phyloP scores from a whole-genome alignment of 2,797 vertebrate genomes.

The Cryptoprocta ferox region DNA sequence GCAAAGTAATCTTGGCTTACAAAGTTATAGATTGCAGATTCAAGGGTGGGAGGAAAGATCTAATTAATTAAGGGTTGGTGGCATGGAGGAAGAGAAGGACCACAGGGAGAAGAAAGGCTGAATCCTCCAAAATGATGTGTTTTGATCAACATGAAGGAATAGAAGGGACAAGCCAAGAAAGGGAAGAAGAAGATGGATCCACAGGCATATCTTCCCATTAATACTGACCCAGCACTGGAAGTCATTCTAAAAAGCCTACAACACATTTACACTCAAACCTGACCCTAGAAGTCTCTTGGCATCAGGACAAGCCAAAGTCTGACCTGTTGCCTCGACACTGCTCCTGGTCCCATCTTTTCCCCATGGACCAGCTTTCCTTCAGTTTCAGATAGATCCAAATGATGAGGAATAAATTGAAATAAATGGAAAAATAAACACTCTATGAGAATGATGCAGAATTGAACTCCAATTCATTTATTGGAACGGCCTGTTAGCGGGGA shows the following conservation, averaged over 20 bases:
- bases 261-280: neutral
- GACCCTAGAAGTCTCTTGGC: neutral
- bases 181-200: neutral
- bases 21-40: neutral
- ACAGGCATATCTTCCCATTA: too few species aligned
- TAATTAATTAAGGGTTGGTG: neutral
- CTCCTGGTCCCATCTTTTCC: neutral
- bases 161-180: too few species aligned
- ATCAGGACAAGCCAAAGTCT: neutral
- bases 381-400: neutral
- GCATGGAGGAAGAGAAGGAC: neutral
- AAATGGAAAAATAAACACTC: neutral
- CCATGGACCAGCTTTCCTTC: neutral
- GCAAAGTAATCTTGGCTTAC: neutral
- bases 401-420: neutral
- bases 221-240: too few species aligned
- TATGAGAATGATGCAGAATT: neutral
- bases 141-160: neutral
- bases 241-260: neutral
- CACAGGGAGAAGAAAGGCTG: neutral
- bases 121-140: neutral
- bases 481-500: neutral
- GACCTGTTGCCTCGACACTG: fast-evolving
- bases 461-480: neutral
- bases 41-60: neutral